Base-by-base conservation (phyloP, 2,888 invertebrate species). In the Gasteruption jaculator region DNA sequence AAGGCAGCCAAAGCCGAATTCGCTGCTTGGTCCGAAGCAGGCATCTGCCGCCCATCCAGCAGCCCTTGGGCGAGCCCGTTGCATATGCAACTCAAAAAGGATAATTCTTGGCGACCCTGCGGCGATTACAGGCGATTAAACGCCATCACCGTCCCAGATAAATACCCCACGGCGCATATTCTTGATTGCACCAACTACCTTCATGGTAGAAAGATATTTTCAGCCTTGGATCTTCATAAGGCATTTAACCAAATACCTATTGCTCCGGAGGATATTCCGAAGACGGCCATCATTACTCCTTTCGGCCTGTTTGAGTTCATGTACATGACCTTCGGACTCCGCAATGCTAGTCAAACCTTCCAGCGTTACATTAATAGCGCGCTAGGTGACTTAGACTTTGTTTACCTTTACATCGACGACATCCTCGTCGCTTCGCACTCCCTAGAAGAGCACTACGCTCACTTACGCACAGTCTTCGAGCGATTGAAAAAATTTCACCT, bases 51-150 rank as follows among this genome's bases (percentile, higher is more conserved):
- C 3, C 71, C 68, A 0, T 72, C 71, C 0, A 61, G 58, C 4
- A 68, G 68, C 24, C 47, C 54, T 3, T 73, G 68, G 70, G 55
- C 71, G 0, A 65, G 59, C 29, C 72, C 67, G 2, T 46, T 73
- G 0, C 64, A 61, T 38, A 33, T 63, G 26, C 60, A 53, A 1
- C 40, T 40, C 7, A 67, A 60, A 41, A 56, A 52, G 29, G 24
- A 41, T 24, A 58, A 52, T 3, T 38, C 46, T 0, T 49, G 57
- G 50, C 34, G 56, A 22, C 42, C 49, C 1, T 60, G 60, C 35
- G 59, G 58, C 3, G 61, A 65, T 31, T 63, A 58, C 22, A 29
- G 63, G 2, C 8, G 27, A 11, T 38, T 63, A 1, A 66, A 65
- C 37, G 43, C 44, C 3, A 26, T 42, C 2, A 65, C 60, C 1